Conservation (phyloP, 2,113 vertebrate genomes). For the Puffinus mauretanicus region DNA sequence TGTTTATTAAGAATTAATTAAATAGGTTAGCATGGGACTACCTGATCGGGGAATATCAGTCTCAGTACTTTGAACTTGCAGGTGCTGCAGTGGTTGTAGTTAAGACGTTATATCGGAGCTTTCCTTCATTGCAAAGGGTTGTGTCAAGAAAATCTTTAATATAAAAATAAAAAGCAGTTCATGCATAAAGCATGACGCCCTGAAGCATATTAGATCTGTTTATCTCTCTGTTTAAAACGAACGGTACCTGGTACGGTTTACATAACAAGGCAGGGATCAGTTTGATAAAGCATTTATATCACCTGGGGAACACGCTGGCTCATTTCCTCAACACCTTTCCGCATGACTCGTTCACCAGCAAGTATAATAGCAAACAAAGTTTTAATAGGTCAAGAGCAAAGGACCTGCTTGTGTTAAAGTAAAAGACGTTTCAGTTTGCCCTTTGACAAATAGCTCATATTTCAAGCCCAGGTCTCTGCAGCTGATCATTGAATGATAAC, state of each 20-base stretch:
- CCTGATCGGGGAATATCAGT: constrained; percentile 62
- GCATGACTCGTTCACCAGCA: constrained; percentile 73
- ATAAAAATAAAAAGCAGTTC: constrained; percentile 80
- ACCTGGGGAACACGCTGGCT: constrained; percentile 75
- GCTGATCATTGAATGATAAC: constrained; percentile 51
- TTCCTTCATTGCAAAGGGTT: constrained; percentile 53
- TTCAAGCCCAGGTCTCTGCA: constrained; percentile 28
- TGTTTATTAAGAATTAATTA: constrained; percentile 72
- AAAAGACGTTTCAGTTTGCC: constrained; percentile 21
- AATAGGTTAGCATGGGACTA: constrained; percentile 64
- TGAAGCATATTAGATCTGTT: constrained; percentile 83
- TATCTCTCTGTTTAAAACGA: constrained; percentile 82
- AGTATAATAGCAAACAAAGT: constrained; percentile 80
- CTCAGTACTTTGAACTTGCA: constrained; percentile 65
- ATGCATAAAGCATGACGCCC: constrained; percentile 84
- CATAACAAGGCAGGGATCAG: constrained; percentile 83
- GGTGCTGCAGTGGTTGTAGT: constrained; percentile 45
- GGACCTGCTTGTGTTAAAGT: constrained; percentile 39
- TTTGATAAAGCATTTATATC: constrained; percentile 81
- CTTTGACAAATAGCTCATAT: constrained; percentile 49
- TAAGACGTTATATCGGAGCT: constrained; percentile 64
- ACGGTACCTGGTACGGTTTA: constrained; percentile 78
- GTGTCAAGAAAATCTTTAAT: constrained; percentile 75
- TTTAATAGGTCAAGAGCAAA: constrained; percentile 79
- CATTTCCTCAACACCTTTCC: constrained; percentile 79